Conservation (phyloP, 2,888 invertebrate species). For the Drosophila formosana region DNA sequence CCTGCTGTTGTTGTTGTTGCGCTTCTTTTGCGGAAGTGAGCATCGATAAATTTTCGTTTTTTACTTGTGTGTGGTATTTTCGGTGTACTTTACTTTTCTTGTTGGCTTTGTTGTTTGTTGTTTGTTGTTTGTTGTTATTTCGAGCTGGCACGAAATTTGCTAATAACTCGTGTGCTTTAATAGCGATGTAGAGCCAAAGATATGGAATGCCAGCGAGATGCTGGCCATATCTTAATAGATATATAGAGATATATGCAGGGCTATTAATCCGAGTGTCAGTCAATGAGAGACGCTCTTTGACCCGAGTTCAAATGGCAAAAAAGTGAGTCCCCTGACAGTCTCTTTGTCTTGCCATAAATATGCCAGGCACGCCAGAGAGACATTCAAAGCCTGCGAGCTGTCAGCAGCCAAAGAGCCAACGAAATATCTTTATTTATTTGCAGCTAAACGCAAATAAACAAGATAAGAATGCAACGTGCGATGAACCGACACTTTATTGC, state of each 20-base stretch:
- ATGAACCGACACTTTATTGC: constrained; percentile 23
- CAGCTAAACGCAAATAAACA: constrained; percentile 13
- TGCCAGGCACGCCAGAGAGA: constrained; percentile 42
- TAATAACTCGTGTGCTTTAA: constrained; percentile 59
- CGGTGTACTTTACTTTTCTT: constrained; percentile 2
- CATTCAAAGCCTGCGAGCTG: constrained; percentile 10
- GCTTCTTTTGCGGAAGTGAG: constrained; percentile 69
- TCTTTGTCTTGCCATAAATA: constrained; percentile 28
- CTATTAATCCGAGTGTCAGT: constrained; percentile 49
- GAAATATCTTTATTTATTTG: constrained; percentile 25
- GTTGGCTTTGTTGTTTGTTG: constrained; percentile 24
- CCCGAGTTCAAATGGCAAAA: constrained; percentile 27
- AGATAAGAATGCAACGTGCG: constrained; percentile 36
- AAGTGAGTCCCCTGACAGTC: constrained; percentile 9
- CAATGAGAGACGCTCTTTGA: constrained; percentile 22
- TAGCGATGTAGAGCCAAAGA: constrained; percentile 43
- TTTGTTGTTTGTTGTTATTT: constrained; percentile 15
- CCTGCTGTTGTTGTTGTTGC: constrained; percentile 42
- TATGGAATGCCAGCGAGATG: constrained; percentile 22
- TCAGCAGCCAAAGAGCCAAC: constrained; percentile 21
- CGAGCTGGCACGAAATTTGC: constrained; percentile 48
- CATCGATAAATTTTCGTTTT: constrained; percentile 77
- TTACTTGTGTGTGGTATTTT: constrained; percentile 51
- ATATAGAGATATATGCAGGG: constrained; percentile 29
- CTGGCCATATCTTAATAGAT: constrained; percentile 13